Conservation (phyloP, 2,113 vertebrate species). For the Cinclus cinclus region DNA sequence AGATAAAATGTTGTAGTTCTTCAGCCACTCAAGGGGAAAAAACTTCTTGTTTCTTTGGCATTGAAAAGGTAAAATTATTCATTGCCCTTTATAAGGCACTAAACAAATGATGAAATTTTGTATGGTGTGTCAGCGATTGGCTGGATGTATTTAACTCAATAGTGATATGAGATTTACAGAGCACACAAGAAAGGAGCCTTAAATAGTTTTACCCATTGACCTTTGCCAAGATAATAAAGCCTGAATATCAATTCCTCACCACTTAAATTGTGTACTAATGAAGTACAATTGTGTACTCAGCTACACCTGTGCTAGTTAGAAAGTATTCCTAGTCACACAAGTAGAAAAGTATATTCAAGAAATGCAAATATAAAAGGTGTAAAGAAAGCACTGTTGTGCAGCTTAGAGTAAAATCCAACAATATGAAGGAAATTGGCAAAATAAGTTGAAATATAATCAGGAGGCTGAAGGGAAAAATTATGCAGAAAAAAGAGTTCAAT, state of each 20-base stretch:
- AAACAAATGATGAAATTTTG: slow-evolving; percentile 31
- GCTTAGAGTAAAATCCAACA: not conserved
- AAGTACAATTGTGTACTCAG: not conserved
- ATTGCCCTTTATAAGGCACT: slow-evolving; percentile 47
- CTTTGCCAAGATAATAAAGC: slow-evolving; percentile 38
- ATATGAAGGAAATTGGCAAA: not conserved
- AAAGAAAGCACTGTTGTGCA: not conserved
- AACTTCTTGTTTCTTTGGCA: not conserved
- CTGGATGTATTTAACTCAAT: slow-evolving; percentile 34
- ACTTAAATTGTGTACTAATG: not conserved
- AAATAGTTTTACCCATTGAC: slow-evolving; percentile 23
- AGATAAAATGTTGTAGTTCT: slow-evolving; percentile 8
- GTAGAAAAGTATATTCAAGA: not conserved
- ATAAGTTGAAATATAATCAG: not conserved
- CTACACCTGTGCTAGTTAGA: not conserved
- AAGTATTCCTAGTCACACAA: not conserved
- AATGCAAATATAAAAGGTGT: not conserved
- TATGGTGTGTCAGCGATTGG: not conserved
- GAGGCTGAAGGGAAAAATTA: not conserved
- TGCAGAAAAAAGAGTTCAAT: not conserved
- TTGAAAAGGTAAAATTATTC: slow-evolving; percentile 42
- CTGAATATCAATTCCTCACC: not conserved
- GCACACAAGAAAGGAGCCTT: slow-evolving; percentile 23
- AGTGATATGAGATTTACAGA: slow-evolving; percentile 31
- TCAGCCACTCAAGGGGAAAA: slow-evolving; percentile 33